Evolutionary conservation across 1,140 invertebrate species (phyloP), one percentile per base, ranked within the genome.

Genomic region (Euschistus heros): DNA sequence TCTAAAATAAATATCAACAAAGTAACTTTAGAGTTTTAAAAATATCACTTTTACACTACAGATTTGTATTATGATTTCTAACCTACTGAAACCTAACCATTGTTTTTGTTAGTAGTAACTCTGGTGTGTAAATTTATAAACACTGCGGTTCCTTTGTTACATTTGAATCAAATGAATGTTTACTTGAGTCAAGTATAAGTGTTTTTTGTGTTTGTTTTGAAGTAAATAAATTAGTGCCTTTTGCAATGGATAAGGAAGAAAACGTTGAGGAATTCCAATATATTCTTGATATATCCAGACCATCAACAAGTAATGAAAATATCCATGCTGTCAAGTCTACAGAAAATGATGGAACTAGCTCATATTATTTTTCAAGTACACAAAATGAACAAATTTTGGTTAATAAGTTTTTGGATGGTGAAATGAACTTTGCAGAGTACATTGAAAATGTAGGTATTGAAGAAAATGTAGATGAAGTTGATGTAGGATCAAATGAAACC

Each of bases 321-420:
- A 13, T 14, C 2, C 22, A 50, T 50, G 8, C 22, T 50, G 47
- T 7, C n/a, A 57, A 57, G 24, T 24, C 24, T 17, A 14, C 15
- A 17, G 54, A 57, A 17, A 17, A 57, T 57, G 54, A 57, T 24
- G 24, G 24, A 24, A 14, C 18, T 24, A 24, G 15, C 5, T 20
- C 18, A 24, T 22, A 24, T 26, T 57, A 57, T 27, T 24, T 17
- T 24, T 24, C 18, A 57, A 57, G 54, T 26, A 57, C 54, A 10
- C 52, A 61, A 59, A 52, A 50, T 47, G 62, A 62, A 27, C 66
- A 67, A 17, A 66, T 50, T 44, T 66, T 68, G n/a, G 44, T 64
- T 13, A 66, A 61, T 60, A 22, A 55, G 13, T 68, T 64, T 65
- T 37, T 59, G 17, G 66, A 66, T 26, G 66, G 62, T 14, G 62